Conservation (phyloP, 2,113 vertebrate genomes). For the Gymnogyps californianus region DNA sequence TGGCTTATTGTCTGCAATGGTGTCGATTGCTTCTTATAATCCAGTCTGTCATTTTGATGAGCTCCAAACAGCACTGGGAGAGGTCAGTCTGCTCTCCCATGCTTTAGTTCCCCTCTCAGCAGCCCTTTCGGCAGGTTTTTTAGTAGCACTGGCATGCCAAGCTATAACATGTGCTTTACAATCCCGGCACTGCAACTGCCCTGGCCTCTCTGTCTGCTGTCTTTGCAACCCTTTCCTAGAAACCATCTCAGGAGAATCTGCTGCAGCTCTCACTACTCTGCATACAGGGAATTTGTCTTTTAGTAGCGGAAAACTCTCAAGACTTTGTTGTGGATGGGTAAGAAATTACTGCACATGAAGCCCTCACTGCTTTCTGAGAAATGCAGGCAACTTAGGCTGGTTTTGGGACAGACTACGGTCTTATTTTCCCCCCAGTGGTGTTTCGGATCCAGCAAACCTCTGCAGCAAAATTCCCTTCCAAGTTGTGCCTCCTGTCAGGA, state of each 20-base stretch:
- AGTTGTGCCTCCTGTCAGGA: not conserved
- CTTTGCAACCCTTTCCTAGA: not conserved
- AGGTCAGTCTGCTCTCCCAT: rapidly evolving
- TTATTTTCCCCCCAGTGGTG: not conserved
- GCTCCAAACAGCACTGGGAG: not conserved
- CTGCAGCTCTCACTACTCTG: not conserved
- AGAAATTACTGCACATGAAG: not conserved
- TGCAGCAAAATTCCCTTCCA: not conserved
- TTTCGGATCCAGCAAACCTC: not conserved
- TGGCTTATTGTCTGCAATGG: not conserved
- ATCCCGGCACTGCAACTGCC: not conserved
- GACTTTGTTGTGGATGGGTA: not conserved
- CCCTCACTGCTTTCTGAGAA: not conserved
- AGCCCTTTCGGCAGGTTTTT: not conserved
- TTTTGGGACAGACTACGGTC: not conserved
- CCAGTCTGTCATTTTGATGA: not conserved
- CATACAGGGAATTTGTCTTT: not conserved
- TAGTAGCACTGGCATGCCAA: not conserved
- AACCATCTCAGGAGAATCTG: not conserved
- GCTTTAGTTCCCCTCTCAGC: not conserved
- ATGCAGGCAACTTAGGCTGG: not conserved
- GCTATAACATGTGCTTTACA: not conserved
- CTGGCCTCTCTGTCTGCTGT: not conserved
- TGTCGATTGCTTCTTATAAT: not conserved
- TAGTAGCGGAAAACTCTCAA: not conserved